Conservation (phyloP, 2,797 vertebrate species). For the Diceros bicornis region DNA sequence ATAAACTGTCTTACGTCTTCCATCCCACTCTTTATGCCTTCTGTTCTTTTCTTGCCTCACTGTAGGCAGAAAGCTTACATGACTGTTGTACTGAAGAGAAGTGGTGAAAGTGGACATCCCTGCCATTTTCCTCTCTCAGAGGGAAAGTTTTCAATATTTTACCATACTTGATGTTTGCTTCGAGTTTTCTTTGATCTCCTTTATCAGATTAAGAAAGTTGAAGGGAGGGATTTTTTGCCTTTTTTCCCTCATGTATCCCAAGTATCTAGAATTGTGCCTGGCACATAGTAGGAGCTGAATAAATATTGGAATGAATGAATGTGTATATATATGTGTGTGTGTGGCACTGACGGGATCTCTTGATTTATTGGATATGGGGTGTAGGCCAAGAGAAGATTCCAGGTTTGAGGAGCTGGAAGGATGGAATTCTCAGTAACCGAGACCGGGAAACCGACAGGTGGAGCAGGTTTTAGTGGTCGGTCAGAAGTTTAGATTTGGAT, state of each 20-base stretch:
- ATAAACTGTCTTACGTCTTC: neutral
- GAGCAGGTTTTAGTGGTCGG: neutral
- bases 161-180: neutral
- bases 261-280: neutral
- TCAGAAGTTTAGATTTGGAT: neutral
- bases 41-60: neutral
- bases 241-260: neutral
- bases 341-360: neutral
- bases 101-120: neutral
- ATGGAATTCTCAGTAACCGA: neutral
- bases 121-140: neutral
- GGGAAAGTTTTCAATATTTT: neutral
- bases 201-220: neutral
- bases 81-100: neutral
- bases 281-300: neutral
- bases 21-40: neutral
- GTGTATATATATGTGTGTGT: neutral
- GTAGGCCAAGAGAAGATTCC: neutral
- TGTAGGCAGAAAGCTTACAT: neutral
- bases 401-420: neutral
- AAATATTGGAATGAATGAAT: neutral
- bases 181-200: neutral
- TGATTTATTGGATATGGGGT: neutral
- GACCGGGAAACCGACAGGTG: neutral
- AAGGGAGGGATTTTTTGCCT: neutral